Conservation (phyloP, 2,888 invertebrate species). For the Polietes domitor region DNA sequence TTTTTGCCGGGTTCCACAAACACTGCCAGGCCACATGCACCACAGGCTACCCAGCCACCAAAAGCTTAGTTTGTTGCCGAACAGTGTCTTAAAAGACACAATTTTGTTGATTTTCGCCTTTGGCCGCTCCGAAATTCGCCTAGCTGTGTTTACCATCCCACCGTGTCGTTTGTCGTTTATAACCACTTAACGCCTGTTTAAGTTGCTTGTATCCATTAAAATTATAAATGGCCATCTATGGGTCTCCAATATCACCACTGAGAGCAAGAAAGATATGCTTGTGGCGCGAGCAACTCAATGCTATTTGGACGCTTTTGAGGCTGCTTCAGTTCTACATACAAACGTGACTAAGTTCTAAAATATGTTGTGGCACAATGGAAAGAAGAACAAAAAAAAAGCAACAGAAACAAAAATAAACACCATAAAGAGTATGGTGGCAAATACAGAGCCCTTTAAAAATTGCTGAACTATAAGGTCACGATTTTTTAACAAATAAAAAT, state of each 20-base stretch:
- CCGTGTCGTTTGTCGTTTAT: slow-evolving; percentile 65
- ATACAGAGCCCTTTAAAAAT: slow-evolving; percentile 44
- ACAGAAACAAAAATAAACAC: slow-evolving; percentile 21
- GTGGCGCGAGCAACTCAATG: slow-evolving; percentile 23
- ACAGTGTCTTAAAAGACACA: slow-evolving; percentile 49
- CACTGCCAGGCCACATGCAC: slow-evolving; percentile 20
- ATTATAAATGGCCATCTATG: slow-evolving; percentile 65
- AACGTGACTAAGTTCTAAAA: slow-evolving; percentile 67
- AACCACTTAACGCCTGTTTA: slow-evolving; percentile 78
- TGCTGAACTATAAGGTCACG: slow-evolving; percentile 63
- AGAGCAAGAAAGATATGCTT: slow-evolving; percentile 55
- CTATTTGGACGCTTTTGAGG: not conserved
- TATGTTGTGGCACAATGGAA: slow-evolving; percentile 51
- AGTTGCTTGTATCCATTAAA: slow-evolving; percentile 70
- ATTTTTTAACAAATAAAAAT: slow-evolving; percentile 58
- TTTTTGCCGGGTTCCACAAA: slow-evolving; percentile 1
- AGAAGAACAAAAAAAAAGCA: not conserved
- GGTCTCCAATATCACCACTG: slow-evolving; percentile 61
- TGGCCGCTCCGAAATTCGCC: not conserved
- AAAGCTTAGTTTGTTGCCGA: not conserved
- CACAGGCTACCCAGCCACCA: slow-evolving; percentile 47
- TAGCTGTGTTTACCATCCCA: slow-evolving; percentile 57
- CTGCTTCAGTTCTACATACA: slow-evolving; percentile 53
- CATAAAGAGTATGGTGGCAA: slow-evolving; percentile 19
- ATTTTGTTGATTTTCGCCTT: not conserved